Conservation (phyloP, 2,888 invertebrate species). For the Mesorhabditis spiculigera region DNA sequence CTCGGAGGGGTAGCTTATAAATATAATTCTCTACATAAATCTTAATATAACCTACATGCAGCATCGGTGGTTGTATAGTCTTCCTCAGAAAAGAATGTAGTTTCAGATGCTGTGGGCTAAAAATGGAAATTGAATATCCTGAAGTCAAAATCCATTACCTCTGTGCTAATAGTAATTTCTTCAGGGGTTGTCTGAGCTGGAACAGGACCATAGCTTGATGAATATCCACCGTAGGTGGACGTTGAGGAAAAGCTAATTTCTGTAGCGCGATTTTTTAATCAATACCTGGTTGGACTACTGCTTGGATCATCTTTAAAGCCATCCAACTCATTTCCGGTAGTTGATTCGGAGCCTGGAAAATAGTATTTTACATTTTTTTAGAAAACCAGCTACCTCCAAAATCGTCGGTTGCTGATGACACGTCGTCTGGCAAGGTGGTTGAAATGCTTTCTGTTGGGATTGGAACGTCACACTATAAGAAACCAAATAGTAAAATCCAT, state of each 20-base stretch:
- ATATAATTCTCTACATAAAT: background rate
- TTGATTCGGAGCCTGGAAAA: too few species aligned
- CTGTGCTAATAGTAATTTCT: background rate
- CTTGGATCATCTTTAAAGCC: background rate
- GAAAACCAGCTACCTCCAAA: background rate
- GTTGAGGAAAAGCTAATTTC: background rate
- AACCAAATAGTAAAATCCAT: too few species aligned
- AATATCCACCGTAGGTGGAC: background rate
- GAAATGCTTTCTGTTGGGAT: background rate
- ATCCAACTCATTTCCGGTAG: background rate
- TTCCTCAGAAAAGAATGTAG: conserved; percentile 1
- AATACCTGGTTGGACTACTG: background rate
- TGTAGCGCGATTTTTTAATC: background rate
- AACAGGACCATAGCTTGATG: background rate
- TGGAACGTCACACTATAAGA: background rate
- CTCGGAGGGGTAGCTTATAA: background rate
- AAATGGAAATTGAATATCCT: background rate
- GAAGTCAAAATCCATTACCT: background rate
- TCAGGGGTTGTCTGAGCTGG: background rate
- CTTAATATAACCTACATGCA: background rate
- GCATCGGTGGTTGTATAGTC: background rate
- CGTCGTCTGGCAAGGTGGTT: background rate
- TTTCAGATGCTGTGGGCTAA: background rate
- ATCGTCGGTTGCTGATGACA: background rate
- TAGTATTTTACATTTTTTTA: background rate